Evolutionary conservation across 2,888 invertebrate genomes (phyloP).

Genomic region (Papilio protenor): DNA sequence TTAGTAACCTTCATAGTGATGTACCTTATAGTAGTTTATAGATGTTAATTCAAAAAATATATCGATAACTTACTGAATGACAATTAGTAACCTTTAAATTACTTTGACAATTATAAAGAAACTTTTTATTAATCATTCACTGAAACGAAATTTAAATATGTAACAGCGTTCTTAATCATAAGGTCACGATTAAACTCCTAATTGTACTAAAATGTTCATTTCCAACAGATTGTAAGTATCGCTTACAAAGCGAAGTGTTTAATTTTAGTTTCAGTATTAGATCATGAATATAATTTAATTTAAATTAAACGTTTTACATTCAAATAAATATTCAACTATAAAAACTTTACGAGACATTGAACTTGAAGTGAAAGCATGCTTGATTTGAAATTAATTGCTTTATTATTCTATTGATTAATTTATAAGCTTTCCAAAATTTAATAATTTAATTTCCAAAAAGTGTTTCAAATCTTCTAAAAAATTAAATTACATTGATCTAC

Average conservation of each 20-base stretch:
- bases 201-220: no score
- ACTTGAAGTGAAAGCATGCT: constrained; percentile 14
- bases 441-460: no score
- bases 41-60: background rate
- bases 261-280: no score
- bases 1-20: constrained; percentile 60
- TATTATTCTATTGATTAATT: constrained; percentile 8
- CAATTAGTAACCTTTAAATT: no score
- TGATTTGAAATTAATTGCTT: constrained; percentile 13
- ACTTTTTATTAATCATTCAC: no score
- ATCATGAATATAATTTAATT: background rate
- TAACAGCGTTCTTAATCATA: no score
- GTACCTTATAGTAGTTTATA: constrained; percentile 39
- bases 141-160: no score
- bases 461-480: background rate
- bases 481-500: background rate
- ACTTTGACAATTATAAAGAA: no score
- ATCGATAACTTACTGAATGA: background rate
- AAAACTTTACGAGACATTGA: background rate
- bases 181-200: no score
- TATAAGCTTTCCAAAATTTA: constrained; percentile 3
- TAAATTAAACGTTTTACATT: background rate
- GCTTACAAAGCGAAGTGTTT: no score
- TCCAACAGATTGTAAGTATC: background rate
- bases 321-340: background rate